Evolutionary conservation across 1,140 invertebrate genomes (phyloP).

Genomic region (Sycophaga agraensis): DNA sequence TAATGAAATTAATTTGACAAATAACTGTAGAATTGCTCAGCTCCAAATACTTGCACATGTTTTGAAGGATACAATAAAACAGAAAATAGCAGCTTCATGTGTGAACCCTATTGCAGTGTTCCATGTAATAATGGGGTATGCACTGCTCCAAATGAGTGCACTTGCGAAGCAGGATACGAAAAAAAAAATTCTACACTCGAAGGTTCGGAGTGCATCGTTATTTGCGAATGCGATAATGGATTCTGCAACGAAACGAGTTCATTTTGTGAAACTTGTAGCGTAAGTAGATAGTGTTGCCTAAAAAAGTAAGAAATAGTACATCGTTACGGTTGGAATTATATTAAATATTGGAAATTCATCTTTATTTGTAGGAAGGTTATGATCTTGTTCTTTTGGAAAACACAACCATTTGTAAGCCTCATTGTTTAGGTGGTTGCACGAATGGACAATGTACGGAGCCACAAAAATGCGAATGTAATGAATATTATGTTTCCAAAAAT

Average conservation of each 20-base stretch:
- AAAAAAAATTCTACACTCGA: constrained; percentile 9
- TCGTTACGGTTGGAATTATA: too few relatives aligned
- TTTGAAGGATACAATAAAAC: constrained; percentile 11
- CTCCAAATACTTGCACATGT: constrained; percentile 30
- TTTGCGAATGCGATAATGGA: constrained; percentile 35
- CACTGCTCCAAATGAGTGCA: constrained; percentile 30
- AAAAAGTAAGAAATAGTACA: too few relatives aligned
- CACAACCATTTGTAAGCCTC: constrained; percentile 3
- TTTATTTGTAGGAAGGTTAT: constrained; percentile 24
- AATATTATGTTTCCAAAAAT: constrained; percentile 25
- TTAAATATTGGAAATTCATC: neutral
- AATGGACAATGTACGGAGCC: constrained; percentile 41
- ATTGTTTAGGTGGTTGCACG: constrained; percentile 33
- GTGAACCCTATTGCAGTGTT: constrained; percentile 30
- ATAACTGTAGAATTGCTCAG: constrained; percentile 22
- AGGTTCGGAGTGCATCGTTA: constrained; percentile 23
- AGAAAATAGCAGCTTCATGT: neutral
- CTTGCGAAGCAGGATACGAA: constrained; percentile 33
- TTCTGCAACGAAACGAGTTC: constrained; percentile 22
- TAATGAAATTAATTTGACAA: too few relatives aligned
- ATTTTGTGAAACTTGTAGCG: constrained; percentile 9
- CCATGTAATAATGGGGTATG: constrained; percentile 34
- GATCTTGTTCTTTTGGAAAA: neutral
- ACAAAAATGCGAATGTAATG: constrained; percentile 37
- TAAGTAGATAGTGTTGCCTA: neutral